Percentiles rank a stretch among this genome's conserved stretches.
Conservation (phyloP, 2,797 vertebrate species). For the Tenualosa ilisha region DNA sequence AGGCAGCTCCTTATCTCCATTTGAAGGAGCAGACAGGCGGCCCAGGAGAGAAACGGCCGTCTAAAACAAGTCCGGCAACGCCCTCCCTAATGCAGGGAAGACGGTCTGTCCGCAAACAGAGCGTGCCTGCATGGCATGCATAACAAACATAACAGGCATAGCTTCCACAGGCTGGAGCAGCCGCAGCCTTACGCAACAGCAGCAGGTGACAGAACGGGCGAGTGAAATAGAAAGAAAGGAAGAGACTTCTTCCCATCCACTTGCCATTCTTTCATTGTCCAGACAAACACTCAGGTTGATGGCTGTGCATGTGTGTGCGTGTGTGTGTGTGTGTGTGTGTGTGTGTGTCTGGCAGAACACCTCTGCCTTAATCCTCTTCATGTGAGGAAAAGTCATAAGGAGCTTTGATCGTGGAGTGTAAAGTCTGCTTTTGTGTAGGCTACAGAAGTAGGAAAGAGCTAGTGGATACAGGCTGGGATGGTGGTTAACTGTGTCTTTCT, state of each 20-base stretch:
- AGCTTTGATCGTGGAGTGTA: not conserved
- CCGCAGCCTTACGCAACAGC: slow-evolving; percentile 29
- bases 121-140: slow-evolving; percentile 40
- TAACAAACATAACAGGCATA: slow-evolving; percentile 52
- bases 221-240: not conserved
- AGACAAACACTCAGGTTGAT: not conserved
- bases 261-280: not conserved
- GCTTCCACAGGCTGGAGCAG: slow-evolving; percentile 30
- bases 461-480: not conserved
- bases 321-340: not conserved
- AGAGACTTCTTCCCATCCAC: not conserved
- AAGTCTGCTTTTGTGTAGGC: not conserved
- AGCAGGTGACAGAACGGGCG: slow-evolving; percentile 38
- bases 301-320: not conserved
- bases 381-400: slow-evolving; percentile 4
- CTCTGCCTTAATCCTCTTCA: not conserved
- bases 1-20: not conserved
- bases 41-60: not conserved
- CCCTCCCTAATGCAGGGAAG: slow-evolving; percentile 29
- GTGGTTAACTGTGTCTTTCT: not conserved
- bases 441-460: not conserved
- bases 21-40: not conserved
- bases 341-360: not conserved
- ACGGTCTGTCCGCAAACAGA: slow-evolving; percentile 19
- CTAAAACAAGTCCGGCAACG: slow-evolving; percentile 9